Evolutionary conservation across 2,888 invertebrate species (phyloP).

Genomic region (Rotaria socialis): DNA sequence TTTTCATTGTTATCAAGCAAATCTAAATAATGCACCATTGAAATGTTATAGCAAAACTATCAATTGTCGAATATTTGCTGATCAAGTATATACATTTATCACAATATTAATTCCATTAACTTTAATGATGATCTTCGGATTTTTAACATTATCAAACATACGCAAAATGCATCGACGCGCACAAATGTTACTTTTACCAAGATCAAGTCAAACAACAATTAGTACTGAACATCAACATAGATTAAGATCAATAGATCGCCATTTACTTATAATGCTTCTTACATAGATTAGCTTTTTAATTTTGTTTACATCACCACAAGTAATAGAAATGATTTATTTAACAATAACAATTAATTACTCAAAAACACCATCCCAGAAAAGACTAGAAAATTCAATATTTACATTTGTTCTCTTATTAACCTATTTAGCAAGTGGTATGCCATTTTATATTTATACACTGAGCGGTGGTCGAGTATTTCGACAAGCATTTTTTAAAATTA

Average conservation of each 20-base stretch:
- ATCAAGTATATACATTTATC: neutral
- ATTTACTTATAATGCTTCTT: neutral
- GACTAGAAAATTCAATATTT: neutral
- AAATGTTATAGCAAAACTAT: neutral
- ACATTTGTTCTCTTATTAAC: neutral
- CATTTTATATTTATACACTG: constrained; percentile 9
- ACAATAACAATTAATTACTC: neutral
- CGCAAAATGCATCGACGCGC: neutral
- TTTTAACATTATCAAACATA: neutral
- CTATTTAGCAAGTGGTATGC: neutral
- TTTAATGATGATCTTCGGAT: neutral
- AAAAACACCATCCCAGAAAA: neutral
- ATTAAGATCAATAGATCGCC: neutral
- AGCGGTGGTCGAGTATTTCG: neutral
- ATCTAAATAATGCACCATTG: neutral
- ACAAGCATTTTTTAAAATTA: neutral
- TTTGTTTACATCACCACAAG: constrained; percentile 1
- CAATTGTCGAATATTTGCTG: neutral
- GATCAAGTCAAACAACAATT: neutral
- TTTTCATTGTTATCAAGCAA: neutral
- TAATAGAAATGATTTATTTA: constrained; percentile 8
- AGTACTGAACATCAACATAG: neutral
- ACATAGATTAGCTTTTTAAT: neutral
- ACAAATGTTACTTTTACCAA: neutral
- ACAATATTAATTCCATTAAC: neutral